Evolutionary conservation across 2,888 invertebrate species (phyloP).

Genomic region (Steromphala cineraria): DNA sequence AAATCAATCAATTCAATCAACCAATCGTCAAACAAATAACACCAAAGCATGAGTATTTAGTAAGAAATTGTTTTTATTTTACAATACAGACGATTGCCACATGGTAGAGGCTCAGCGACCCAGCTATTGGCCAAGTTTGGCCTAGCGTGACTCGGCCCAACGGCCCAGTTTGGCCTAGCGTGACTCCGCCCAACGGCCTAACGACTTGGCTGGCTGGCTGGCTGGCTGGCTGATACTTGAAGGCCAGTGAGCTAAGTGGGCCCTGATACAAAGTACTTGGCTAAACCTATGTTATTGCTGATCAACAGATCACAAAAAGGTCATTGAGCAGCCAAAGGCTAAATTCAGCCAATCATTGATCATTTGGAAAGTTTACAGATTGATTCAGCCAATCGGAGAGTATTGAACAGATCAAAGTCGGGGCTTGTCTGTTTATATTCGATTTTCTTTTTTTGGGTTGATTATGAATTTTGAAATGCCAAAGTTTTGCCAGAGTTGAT

Average conservation of each 20-base stretch:
- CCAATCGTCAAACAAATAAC: neutral
- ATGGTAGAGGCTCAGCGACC: neutral
- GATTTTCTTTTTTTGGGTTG: no score
- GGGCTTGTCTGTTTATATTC: no score
- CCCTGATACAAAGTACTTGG: neutral
- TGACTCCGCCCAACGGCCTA: neutral
- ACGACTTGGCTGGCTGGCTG: neutral
- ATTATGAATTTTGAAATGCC: no score
- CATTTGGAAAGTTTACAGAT: neutral
- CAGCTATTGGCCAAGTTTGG: neutral
- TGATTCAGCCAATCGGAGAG: conserved; percentile 9
- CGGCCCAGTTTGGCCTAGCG: neutral
- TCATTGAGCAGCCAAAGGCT: conserved; percentile 21
- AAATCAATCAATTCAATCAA: no score
- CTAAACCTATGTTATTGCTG: conserved; percentile 21
- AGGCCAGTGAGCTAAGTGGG: neutral
- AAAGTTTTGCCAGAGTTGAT: neutral
- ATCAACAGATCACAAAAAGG: conserved; percentile 20
- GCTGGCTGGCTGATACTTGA: neutral
- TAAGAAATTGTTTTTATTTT: conserved; percentile 20
- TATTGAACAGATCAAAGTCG: neutral
- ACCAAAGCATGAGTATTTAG: neutral
- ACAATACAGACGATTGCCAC: conserved; percentile 17
- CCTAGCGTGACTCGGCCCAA: neutral
- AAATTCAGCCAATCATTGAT: conserved; percentile 17